phyloP scores from a whole-genome alignment of 2,797 vertebrate genomes.

The Sebastes taczanowskii region DNA sequence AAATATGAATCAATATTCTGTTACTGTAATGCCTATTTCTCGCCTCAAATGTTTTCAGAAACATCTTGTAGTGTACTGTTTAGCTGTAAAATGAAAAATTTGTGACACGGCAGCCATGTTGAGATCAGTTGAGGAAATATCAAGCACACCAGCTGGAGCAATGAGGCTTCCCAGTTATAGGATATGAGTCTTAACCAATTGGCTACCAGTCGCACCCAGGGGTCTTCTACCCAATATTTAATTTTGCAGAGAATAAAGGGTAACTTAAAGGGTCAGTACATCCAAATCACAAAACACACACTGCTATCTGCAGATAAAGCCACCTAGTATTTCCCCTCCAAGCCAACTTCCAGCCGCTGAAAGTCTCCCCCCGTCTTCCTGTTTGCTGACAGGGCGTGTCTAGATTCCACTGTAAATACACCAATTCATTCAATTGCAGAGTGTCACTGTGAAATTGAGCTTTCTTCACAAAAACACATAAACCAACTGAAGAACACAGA shows the following conservation, averaged over 20 bases:
- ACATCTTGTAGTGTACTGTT: too few relatives aligned
- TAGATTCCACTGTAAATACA: too few relatives aligned
- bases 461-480: too few relatives aligned
- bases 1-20: too few relatives aligned
- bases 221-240: not conserved
- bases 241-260: not conserved
- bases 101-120: too few relatives aligned
- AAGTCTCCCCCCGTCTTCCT: too few relatives aligned
- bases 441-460: rapidly evolving
- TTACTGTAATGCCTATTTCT: rapidly evolving
- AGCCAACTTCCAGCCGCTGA: rapidly evolving
- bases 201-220: not conserved
- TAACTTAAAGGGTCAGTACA: not conserved
- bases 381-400: too few relatives aligned
- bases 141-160: not conserved
- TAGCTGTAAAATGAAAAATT: too few relatives aligned
- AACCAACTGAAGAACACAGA: too few relatives aligned
- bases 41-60: too few relatives aligned
- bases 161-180: not conserved
- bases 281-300: not conserved
- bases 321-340: too few relatives aligned
- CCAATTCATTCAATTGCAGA: too few relatives aligned
- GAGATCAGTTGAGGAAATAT: rapidly evolving
- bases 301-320: not conserved
- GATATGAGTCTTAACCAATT: not conserved